Percentiles rank a stretch among this genome's conserved stretches.
phyloP scores from a whole-genome alignment of 2,888 invertebrate genomes.

The Volucella zonaria region DNA sequence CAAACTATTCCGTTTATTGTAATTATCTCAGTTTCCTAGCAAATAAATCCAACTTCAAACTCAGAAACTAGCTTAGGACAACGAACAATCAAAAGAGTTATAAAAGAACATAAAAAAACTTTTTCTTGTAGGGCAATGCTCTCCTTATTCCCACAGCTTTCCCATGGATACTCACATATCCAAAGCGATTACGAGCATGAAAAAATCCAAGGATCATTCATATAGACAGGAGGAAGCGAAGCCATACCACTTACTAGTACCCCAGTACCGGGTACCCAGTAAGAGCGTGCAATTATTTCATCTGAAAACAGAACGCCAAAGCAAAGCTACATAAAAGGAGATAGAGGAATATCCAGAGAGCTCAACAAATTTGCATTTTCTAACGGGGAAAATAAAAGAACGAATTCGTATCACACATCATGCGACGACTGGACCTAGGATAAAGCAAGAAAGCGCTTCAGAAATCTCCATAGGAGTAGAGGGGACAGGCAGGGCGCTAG shows the following conservation, averaged over 20 bases:
- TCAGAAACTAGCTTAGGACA: conserved; percentile 6
- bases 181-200: conserved; percentile 7
- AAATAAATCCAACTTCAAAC: conserved; percentile 8
- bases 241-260: no score
- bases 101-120: no score
- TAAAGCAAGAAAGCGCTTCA: conserved; percentile 43
- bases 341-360: conserved; percentile 34
- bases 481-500: conserved; percentile 15
- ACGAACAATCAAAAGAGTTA: conserved; percentile 6
- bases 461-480: conserved; percentile 36
- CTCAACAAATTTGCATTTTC: conserved; percentile 67
- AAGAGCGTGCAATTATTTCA: conserved; percentile 63
- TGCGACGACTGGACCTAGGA: conserved; percentile 48
- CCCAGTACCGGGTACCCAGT: not conserved
- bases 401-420: conserved; percentile 39
- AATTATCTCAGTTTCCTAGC: conserved; percentile 11
- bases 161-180: not conserved
- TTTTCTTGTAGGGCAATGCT: not conserved
- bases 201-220: conserved; percentile 1
- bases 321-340: conserved; percentile 12
- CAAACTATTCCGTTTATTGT: not conserved
- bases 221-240: conserved; percentile 15
- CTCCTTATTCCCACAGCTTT: not conserved
- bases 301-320: conserved; percentile 20
- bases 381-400: conserved; percentile 46